These are phyloP conservation scores for Chloropsis cyanopogon DNA, from an alignment of 2,113 vertebrate species.

Conservation along the genomic window DNA sequence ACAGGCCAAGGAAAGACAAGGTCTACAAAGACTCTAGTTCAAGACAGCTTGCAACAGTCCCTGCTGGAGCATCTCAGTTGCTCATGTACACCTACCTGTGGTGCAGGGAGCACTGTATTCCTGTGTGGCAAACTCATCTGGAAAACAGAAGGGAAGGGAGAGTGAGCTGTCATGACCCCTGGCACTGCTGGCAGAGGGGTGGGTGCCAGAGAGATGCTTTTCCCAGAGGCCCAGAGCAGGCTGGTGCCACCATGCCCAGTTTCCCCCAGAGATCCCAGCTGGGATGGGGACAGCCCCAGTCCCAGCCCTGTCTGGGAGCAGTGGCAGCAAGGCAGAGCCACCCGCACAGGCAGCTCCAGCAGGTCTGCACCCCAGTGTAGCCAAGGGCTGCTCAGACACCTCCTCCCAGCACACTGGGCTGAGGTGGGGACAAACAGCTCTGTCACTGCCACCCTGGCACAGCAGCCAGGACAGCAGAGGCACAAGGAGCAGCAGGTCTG, in stretches of 20 bases:
- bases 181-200: background rate
- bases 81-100: background rate
- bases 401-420: background rate
- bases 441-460: background rate
- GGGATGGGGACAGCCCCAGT: too few species aligned
- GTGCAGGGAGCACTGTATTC: constrained; percentile 64
- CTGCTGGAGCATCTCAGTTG: background rate
- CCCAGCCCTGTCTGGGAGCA: constrained; percentile 52
- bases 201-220: background rate
- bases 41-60: background rate
- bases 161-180: background rate
- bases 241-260: background rate
- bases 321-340: background rate
- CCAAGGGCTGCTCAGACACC: background rate
- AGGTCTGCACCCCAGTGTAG: background rate
- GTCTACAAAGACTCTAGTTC: background rate
- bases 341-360: background rate
- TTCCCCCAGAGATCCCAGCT: background rate
- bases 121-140: constrained; percentile 63
- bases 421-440: background rate
- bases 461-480: background rate
- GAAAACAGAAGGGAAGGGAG: background rate
- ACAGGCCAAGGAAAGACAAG: background rate
- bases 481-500: background rate
- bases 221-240: background rate